Percentiles rank a stretch among this genome's conserved stretches.
These are phyloP conservation scores for Meloidogyne hapla DNA, from an alignment of 1,140 invertebrate genomes.

Conservation along the genomic window DNA sequence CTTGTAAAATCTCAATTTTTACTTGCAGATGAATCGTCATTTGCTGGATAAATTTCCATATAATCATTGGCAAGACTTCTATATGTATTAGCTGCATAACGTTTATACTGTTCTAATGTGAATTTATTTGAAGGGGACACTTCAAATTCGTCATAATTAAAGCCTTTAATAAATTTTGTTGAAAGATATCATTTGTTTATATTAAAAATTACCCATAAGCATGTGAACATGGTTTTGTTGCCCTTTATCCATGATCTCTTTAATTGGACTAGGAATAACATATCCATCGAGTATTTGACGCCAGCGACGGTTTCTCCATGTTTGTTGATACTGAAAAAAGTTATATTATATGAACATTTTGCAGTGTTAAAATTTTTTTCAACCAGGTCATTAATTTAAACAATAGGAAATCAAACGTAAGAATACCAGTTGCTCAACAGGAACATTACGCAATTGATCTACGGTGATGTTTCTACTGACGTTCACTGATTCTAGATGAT, in stretches of 20 bases:
- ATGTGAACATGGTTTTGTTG: background rate
- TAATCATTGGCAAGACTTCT: background rate
- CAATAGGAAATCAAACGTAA: no score
- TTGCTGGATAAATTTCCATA: background rate
- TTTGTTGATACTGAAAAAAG: no score
- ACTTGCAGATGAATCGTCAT: background rate
- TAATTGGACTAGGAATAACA: background rate
- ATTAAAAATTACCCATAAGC: background rate
- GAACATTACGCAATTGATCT: background rate
- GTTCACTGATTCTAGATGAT: background rate
- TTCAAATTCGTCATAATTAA: background rate
- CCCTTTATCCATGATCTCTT: background rate
- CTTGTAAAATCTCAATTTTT: background rate
- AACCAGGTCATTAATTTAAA: no score
- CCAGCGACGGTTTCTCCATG: background rate
- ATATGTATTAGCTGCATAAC: background rate
- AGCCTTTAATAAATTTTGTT: background rate
- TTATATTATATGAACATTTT: no score
- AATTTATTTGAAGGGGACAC: background rate
- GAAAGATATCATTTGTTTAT: background rate
- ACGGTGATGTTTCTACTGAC: background rate
- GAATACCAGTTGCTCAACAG: background rate
- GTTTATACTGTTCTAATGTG: background rate
- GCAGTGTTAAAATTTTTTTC: no score
- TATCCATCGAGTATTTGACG: background rate